phyloP scores from a whole-genome alignment of 2,888 invertebrate genomes.

The Pyrocoelia pectoralis region DNA sequence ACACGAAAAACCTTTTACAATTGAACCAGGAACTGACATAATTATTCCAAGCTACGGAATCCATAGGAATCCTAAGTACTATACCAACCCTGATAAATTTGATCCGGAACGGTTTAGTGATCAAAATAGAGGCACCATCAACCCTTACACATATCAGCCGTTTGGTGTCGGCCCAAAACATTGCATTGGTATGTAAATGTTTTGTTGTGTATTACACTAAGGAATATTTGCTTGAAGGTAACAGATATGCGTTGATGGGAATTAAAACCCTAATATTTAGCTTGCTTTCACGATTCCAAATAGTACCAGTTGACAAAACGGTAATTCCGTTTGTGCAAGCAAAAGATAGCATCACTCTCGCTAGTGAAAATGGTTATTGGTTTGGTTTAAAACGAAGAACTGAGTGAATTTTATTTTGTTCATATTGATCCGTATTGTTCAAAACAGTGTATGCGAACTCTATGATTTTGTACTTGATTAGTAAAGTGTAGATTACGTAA shows the following conservation, averaged over 20 bases:
- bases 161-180: slow-evolving; percentile 60
- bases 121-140: slow-evolving; percentile 61
- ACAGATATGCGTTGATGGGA: background rate
- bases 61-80: slow-evolving; percentile 64
- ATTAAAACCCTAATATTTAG: background rate
- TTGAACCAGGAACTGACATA: slow-evolving; percentile 45
- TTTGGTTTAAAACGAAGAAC: slow-evolving; percentile 2
- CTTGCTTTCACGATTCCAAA: background rate
- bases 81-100: slow-evolving; percentile 63
- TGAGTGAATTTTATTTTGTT: too few species aligned
- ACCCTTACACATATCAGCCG: slow-evolving; percentile 62
- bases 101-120: slow-evolving; percentile 64
- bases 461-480: too few species aligned
- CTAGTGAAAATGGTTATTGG: slow-evolving; percentile 1
- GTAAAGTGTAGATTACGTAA: too few species aligned
- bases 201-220: slow-evolving; percentile 8
- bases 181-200: slow-evolving; percentile 49
- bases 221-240: background rate
- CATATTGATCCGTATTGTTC: too few species aligned
- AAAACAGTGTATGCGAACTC: too few species aligned
- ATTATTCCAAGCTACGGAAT: slow-evolving; percentile 61
- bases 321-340: background rate
- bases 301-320: background rate
- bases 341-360: background rate
- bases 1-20: slow-evolving; percentile 25